Base-by-base conservation (phyloP, 2,797 vertebrate genomes). In the Microtus obscurus region DNA sequence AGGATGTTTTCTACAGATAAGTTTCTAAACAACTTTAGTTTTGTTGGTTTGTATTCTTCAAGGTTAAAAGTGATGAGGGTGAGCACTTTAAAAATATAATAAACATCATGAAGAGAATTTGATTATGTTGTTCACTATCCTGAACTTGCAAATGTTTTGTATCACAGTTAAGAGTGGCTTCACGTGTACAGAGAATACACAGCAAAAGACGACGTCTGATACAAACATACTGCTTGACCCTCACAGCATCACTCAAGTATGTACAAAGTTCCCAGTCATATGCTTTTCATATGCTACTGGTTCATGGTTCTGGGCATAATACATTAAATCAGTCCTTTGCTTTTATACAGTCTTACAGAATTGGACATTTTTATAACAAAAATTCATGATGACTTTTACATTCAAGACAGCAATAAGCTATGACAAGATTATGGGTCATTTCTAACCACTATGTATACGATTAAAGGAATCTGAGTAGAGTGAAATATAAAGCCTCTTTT, bases 301-400 rank as follows among this genome's bases (percentile, higher is more conserved):
- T 27, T 89, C 23, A 93, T 14, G 37, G 59, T 5, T 0, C 2
- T 21, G 77, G 89, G 11, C 4, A 31, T 51, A 89, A 19, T 53
- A 87, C 87, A 27, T 53, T 51, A 94, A 56, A 21, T 6, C 8
- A 59, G 40, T 1, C 6, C 48, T 87, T 45, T 17, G 25, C 69
- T 76, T 43, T 51, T 2, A 59, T n/a, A 82, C 31, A 3, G 29
- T 69, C 34, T 80, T 89, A 69, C 2, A 74, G 25, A 79, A 86
- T 16, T 95, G 19, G 6, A 63, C 3, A 91, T 45, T 95, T 80
- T 63, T 53, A 56, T 61, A 45, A n/a, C 90, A 63, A 92, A 88
- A 85, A 31, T n/a, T 19, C 17, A 59, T 59, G 19, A n/a, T 40
- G 4, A 0, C 31, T 93, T 92, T 87, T 37, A n/a, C 56, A 59